Conservation (phyloP, 2,888 invertebrate genomes). For the Orthosia gothica region DNA sequence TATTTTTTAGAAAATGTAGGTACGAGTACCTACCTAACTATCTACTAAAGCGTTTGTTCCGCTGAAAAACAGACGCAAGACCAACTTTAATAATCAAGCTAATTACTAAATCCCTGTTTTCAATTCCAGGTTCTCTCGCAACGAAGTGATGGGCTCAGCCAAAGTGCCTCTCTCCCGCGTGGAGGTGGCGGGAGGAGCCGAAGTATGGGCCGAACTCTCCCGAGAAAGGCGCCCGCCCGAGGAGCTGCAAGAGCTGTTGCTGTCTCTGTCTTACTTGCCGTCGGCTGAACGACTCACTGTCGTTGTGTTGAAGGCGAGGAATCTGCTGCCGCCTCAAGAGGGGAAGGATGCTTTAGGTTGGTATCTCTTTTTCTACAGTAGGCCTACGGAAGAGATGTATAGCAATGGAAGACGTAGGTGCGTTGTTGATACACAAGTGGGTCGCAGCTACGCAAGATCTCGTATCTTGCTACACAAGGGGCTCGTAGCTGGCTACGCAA, state of each 20-base stretch:
- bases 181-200: conserved; percentile 94
- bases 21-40: too few relatives aligned
- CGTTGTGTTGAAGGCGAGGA: conserved; percentile 96
- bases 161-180: conserved; percentile 95
- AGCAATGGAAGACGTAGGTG: conserved; percentile 75
- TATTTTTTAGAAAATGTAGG: too few relatives aligned
- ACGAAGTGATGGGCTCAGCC: conserved; percentile 97
- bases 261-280: conserved; percentile 97
- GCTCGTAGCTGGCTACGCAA: not conserved
- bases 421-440: not conserved
- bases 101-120: conserved; percentile 13
- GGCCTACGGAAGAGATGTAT: too few relatives aligned
- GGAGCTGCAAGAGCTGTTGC: conserved; percentile 95
- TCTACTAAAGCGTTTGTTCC: too few relatives aligned
- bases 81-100: not conserved
- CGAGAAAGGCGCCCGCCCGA: conserved; percentile 96
- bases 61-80: too few relatives aligned
- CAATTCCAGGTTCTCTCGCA: conserved; percentile 94
- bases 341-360: conserved; percentile 93
- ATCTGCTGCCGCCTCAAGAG: conserved; percentile 94
- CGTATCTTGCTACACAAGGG: not conserved
- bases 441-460: not conserved
- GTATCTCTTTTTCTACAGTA: not conserved
- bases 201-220: conserved; percentile 97
- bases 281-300: conserved; percentile 97